These are phyloP conservation scores for Pinna nobilis DNA, from an alignment of 1,140 invertebrate species.

Conservation along the genomic window DNA sequence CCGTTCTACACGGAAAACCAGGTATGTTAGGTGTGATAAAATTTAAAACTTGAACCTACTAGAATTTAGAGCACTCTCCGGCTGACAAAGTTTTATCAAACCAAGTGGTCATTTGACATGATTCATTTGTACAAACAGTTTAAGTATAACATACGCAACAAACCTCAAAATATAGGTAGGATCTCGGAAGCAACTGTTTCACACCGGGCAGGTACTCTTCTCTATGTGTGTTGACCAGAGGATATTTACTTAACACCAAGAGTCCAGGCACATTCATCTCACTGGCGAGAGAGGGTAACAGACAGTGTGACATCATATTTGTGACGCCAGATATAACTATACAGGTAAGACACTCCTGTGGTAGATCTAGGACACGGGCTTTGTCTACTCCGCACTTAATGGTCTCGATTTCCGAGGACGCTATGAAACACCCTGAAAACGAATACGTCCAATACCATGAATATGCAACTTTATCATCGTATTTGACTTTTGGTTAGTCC, in stretches of 20 bases:
- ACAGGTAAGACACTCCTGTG: constrained; percentile 38
- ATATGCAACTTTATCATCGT: no score
- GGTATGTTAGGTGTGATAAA: no score
- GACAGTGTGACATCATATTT: no score
- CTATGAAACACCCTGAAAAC: not conserved
- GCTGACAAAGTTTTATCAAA: no score
- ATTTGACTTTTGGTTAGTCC: no score
- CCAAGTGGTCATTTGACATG: no score
- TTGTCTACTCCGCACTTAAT: not conserved
- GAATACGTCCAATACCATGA: no score
- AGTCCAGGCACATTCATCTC: constrained; percentile 34
- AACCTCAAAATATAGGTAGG: constrained; percentile 31
- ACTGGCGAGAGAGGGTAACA: no score
- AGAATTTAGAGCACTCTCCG: no score
- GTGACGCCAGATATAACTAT: constrained; percentile 13
- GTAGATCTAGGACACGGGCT: constrained; percentile 37
- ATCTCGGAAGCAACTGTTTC: constrained; percentile 22
- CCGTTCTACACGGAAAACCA: not conserved
- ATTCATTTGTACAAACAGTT: no score
- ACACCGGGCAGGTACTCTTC: not conserved
- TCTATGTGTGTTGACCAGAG: constrained; percentile 9
- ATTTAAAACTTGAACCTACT: no score
- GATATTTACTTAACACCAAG: constrained; percentile 27
- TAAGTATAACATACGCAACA: not conserved
- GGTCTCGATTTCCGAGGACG: not conserved